phyloP scores from a whole-genome alignment of 2,797 vertebrate genomes.

The Falco novaeseelandiae region DNA sequence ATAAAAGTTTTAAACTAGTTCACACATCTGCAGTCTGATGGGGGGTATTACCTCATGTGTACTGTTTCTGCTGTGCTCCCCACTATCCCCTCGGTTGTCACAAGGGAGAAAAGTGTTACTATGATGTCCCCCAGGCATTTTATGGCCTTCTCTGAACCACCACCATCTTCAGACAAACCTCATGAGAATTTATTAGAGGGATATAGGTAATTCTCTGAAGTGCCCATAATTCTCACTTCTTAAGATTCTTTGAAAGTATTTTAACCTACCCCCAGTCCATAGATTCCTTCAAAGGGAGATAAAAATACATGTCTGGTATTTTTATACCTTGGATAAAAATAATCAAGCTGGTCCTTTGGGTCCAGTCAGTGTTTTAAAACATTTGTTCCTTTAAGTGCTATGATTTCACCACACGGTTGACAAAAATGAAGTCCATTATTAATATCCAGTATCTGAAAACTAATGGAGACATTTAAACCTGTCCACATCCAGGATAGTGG shows the following conservation, averaged over 20 bases:
- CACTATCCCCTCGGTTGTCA: neutral
- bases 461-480: neutral
- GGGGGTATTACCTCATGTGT: constrained; percentile 77
- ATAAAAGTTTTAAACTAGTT: constrained; percentile 82
- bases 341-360: constrained; percentile 1
- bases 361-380: neutral
- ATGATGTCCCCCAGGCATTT: neutral
- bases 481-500: neutral
- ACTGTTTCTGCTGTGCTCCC: constrained; percentile 6
- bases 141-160: constrained; percentile 28
- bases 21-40: constrained; percentile 79
- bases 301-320: constrained; percentile 47
- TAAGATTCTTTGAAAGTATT: constrained; percentile 29
- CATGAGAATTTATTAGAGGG: constrained; percentile 11
- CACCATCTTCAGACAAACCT: constrained; percentile 52
- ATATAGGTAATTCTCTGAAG: constrained; percentile 43
- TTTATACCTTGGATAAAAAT: constrained; percentile 65
- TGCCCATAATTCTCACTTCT: constrained; percentile 50
- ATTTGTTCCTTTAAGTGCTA: neutral
- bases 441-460: constrained; percentile 16
- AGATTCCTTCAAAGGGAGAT: constrained; percentile 47
- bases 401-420: neutral
- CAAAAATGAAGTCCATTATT: neutral
- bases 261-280: neutral
- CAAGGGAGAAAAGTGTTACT: neutral